Percentiles rank a stretch among this genome's conserved stretches.
These are phyloP conservation scores for Notarius quadriscutis DNA, from an alignment of 2,113 vertebrate genomes.

Conservation along the genomic window DNA sequence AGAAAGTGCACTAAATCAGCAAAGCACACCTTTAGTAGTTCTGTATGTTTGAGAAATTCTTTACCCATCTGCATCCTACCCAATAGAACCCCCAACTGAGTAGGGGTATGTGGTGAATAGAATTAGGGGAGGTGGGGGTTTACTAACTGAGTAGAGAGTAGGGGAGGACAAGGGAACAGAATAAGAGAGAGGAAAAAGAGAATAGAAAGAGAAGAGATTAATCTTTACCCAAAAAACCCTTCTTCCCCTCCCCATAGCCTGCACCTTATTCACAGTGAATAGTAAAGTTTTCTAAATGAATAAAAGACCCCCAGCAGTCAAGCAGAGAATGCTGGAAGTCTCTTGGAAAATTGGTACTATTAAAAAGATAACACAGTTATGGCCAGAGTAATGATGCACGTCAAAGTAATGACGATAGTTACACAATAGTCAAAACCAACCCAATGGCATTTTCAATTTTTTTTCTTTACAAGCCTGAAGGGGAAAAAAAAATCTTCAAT, in stretches of 20 bases:
- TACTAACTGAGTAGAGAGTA: slow-evolving; percentile 65
- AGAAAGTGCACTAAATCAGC: neutral
- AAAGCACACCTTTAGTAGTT: slow-evolving; percentile 11
- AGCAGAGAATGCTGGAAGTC: slow-evolving; percentile 65
- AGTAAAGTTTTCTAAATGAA: slow-evolving; percentile 64
- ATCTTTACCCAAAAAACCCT: slow-evolving; percentile 70
- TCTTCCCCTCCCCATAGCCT: slow-evolving; percentile 54
- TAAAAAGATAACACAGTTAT: slow-evolving; percentile 62
- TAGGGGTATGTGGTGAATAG: slow-evolving; percentile 73
- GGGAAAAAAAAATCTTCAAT: neutral
- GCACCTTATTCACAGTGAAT: slow-evolving; percentile 74
- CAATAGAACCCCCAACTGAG: slow-evolving; percentile 63
- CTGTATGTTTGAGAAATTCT: slow-evolving; percentile 42
- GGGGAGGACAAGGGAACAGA: slow-evolving; percentile 62
- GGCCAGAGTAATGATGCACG: slow-evolving; percentile 66
- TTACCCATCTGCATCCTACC: slow-evolving; percentile 57
- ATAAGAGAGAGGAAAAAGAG: slow-evolving; percentile 63
- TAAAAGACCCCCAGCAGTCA: slow-evolving; percentile 73
- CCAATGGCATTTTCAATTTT: neutral
- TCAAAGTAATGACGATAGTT: slow-evolving; percentile 63
- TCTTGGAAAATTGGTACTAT: slow-evolving; percentile 60
- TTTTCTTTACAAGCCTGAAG: neutral
- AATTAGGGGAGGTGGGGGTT: slow-evolving; percentile 51
- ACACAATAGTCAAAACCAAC: slow-evolving; percentile 52
- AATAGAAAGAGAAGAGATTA: slow-evolving; percentile 74